Conservation (phyloP, 2,888 invertebrate species). For the Apotomis turbidana region DNA sequence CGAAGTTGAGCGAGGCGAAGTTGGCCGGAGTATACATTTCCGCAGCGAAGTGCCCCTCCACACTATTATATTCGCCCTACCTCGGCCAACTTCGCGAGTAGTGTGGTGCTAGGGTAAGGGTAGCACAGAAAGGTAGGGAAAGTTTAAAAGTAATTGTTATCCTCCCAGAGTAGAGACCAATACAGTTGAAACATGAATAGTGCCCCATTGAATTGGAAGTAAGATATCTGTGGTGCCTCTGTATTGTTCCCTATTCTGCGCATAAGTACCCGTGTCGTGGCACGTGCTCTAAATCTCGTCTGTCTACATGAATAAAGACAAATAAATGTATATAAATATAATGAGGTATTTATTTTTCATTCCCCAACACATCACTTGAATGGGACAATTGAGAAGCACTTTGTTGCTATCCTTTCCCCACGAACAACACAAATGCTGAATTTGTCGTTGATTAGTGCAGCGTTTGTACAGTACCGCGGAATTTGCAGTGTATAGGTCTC, state of each 20-base stretch:
- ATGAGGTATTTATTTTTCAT: constrained; percentile 32
- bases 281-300: constrained; percentile 36
- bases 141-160: constrained; percentile 27
- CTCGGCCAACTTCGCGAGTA: too few relatives aligned
- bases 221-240: constrained; percentile 3
- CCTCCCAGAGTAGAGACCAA: constrained; percentile 22
- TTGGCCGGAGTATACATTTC: too few relatives aligned
- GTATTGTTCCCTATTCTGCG: constrained; percentile 18
- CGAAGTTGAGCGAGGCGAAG: too few relatives aligned
- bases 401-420: too few relatives aligned
- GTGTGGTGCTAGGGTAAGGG: neutral
- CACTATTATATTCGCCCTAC: too few relatives aligned
- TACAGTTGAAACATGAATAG: neutral
- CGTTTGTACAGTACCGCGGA: too few relatives aligned
- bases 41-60: too few relatives aligned
- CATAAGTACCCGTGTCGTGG: constrained; percentile 24
- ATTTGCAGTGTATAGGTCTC: too few relatives aligned
- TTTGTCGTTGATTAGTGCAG: too few relatives aligned
- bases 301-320: constrained; percentile 49
- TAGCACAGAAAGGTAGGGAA: constrained; percentile 14
- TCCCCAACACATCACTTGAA: too few relatives aligned
- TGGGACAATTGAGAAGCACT: too few relatives aligned
- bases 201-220: neutral
- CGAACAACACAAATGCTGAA: too few relatives aligned
- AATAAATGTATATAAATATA: constrained; percentile 53